Base-by-base conservation (phyloP, 2,888 invertebrate genomes). In the Crossocerus cetratus region DNA sequence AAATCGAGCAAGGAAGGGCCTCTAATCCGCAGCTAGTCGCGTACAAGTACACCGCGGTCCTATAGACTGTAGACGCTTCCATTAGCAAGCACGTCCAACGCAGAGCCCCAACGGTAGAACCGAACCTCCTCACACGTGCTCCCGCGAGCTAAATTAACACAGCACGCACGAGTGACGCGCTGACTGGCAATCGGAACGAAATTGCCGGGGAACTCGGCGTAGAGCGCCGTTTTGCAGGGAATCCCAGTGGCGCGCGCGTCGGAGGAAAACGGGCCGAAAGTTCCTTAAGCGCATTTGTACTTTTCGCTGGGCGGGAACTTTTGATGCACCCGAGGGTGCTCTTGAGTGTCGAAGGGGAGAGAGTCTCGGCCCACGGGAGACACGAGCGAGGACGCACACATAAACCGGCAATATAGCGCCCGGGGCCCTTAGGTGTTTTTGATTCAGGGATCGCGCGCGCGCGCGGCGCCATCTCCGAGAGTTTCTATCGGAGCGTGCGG, bases 231-330 rank as follows among this genome's bases (percentile, higher is more conserved):
- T 75, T 67, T 67, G 65, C 53, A 71, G 75, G 77, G 72, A 74
- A 78, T 78, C 66, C 66, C 72, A 42, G 65, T 32, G 65, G 56
- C 60, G 60, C n/a, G 58, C 65, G 44, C 65, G 44, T 21, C 43
- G 42, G 49, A 43, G 49, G 55, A 16, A 69, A 54, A 54, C 18
- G 54, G 42, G 32, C 8, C 32, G 72, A 82, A 82, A 82, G 71
- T 82, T 82, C 69, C 72, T 80, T 78, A 77, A 82, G 82, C 80
- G 77, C 82, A 82, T 82, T 82, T 82, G 78, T 82, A 80, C 78
- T 72, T 77, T 74, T 72, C 71, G 59, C 68, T 73, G 69, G 72
- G 68, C 72, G 69, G 72, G 68, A 82, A 82, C 76, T 82, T 82
- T 78, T 82, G 80, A 80, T 72, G 78, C 73, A 80, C 80, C 82